Conservation (phyloP, 1,140 invertebrate species). For the Psilanteris sp. region DNA sequence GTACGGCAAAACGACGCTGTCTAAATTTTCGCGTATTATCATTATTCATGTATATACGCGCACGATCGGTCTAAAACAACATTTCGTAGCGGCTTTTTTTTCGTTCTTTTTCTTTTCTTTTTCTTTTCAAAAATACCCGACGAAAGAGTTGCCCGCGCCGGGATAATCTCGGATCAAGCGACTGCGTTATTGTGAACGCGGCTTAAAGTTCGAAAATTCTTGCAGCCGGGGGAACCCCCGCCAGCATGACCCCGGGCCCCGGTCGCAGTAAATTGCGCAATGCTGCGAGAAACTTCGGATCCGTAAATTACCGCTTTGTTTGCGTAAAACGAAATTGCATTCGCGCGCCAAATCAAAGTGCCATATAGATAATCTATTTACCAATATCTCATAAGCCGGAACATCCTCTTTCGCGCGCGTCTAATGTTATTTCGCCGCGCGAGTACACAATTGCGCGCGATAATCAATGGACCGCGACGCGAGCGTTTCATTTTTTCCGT, state of each 20-base stretch:
- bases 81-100: no score
- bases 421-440: slow-evolving; percentile 24
- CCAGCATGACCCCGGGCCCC: slow-evolving; percentile 71
- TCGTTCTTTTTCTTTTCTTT: no score
- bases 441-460: slow-evolving; percentile 12
- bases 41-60: no score
- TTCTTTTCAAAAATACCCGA: neutral
- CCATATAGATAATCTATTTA: slow-evolving; percentile 44
- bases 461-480: slow-evolving; percentile 11
- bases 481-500: slow-evolving; percentile 1
- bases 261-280: slow-evolving; percentile 74
- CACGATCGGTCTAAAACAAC: no score
- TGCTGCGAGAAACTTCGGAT: slow-evolving; percentile 72
- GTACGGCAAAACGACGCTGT: no score
- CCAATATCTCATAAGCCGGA: slow-evolving; percentile 48
- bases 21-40: no score
- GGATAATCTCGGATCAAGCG: slow-evolving; percentile 44
- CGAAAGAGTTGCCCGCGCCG: slow-evolving; percentile 34
- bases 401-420: slow-evolving; percentile 30
- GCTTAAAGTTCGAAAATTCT: slow-evolving; percentile 38
- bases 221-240: slow-evolving; percentile 64
- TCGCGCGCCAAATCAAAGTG: slow-evolving; percentile 33
- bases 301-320: slow-evolving; percentile 73
- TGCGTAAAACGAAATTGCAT: slow-evolving; percentile 39
- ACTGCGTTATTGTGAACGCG: slow-evolving; percentile 16